Evolutionary conservation across 2,888 invertebrate genomes (phyloP), one percentile per base, ranked within the genome.

Genomic region (Helicoverpa assulta): DNA sequence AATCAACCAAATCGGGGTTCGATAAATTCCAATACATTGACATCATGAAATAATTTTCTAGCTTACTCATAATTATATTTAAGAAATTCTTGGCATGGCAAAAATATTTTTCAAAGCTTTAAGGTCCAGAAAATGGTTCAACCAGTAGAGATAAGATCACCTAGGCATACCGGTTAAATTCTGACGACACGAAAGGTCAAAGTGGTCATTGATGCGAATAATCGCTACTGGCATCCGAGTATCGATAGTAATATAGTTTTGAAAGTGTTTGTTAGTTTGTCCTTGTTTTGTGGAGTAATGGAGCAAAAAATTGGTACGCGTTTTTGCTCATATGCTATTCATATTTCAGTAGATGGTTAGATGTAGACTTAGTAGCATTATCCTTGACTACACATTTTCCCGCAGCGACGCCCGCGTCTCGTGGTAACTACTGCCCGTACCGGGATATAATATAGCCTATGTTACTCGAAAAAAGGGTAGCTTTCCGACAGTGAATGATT

Each of bases 1-100:
- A 82, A 82, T 82, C 77, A 82, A 68, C 64, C 70, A 58, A 73
- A 83, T 69, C 64, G 73, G 58, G 70, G 66, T 67, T 33, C 62
- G 55, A 73, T 80, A 77, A 77, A 82, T 82, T 84, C 84, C 84
- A 47, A 76, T 75, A 77, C 37, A 51, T 69, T 83, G 63, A 76
- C 61, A 67, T 82, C 82, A 73, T 52, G 29, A 12, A 29, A 37
- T 47, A 65, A 92, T 69, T 95, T 75, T 61, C 62, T 67, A 66
- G 51, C 64, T 81, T 72, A 78, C 62, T 81, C 78, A 78, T 73
- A n/a, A n/a, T n/a, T n/a, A 63, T 61, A 52, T 62, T 19, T 16
- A 10, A 37, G 52, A 75, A 40, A 76, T 75, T 59, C 19, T 12
- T 29, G 5, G 16, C 47, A 58, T 43, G 51, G 33, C 29, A 56